phyloP scores from a whole-genome alignment of 2,797 vertebrate species.

The Myotis myotis region DNA sequence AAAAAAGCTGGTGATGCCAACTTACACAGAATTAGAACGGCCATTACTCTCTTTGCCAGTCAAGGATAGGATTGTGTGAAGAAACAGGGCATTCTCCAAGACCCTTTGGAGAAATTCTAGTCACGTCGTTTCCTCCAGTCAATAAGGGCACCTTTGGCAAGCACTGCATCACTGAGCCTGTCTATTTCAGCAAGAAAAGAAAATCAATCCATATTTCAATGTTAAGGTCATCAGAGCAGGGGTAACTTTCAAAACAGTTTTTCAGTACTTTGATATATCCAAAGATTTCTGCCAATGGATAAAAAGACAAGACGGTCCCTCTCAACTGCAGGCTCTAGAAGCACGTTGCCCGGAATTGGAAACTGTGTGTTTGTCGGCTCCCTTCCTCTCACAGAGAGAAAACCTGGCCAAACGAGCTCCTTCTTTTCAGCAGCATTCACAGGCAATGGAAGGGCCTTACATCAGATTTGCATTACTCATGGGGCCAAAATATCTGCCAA shows the following conservation, averaged over 20 bases:
- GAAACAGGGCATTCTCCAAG: background rate
- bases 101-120: conserved; percentile 44
- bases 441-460: background rate
- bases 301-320: background rate
- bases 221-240: conserved; percentile 48
- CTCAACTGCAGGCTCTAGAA: background rate
- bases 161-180: conserved; percentile 46
- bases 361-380: background rate
- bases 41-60: conserved; percentile 15
- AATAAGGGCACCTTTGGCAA: conserved; percentile 67
- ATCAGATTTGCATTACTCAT: conserved; percentile 16
- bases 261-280: background rate
- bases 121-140: conserved; percentile 52
- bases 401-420: background rate
- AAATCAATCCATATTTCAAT: conserved; percentile 65
- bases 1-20: background rate
- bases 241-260: conserved; percentile 49
- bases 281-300: conserved; percentile 32
- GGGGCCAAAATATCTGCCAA: conserved; percentile 18
- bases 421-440: conserved; percentile 28
- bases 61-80: background rate
- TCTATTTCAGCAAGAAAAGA: conserved; percentile 62
- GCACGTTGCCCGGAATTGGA: background rate
- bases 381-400: background rate
- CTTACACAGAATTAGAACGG: background rate